Evolutionary conservation across 2,113 vertebrate genomes (phyloP), one percentile per base, ranked within the genome.

Genomic region (Indicator maculatus): DNA sequence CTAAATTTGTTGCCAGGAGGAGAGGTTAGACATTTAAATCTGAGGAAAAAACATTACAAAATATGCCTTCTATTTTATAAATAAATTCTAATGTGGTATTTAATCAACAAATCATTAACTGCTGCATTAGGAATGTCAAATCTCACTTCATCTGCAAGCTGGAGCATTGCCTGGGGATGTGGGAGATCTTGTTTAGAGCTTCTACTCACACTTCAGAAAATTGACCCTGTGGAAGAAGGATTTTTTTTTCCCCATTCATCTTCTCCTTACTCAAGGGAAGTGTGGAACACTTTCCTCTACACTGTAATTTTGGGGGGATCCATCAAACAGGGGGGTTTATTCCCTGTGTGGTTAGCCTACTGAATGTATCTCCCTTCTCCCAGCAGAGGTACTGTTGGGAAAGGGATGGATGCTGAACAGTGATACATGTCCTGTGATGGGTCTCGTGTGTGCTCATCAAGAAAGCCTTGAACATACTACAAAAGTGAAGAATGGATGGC

Each of bases 31-130:
- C 73, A 90, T 77, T 88, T 86, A 83, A 88, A 90, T 77, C 33
- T 67, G 55, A 92, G 45, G 11, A 91, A 89, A 30, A 30, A 55
- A 93, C 58, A 65, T 24, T 60, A 24, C 45, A 73, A 88, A 91
- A 93, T 77, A 82, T 52, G 31, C 21, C 64, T 81, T 66, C 31
- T 78, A 50, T 86, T 91, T 88, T 87, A 89, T 88, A 89, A 89
- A 95, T 86, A 96, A 92, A 88, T 83, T 72, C 30, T 71, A 74
- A 88, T 84, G 61, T 58, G 17, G 1, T 88, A 53, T 80, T 86
- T 83, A 73, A 70, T 84, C 82, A 89, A 86, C 81, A 91, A 84
- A 79, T 95, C 91, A 94, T 96, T 94, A 94, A 74, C 75, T 75
- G 81, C 71, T 90, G 83, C 66, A 84, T 72, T 88, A 71, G 60